Evolutionary conservation across 2,888 invertebrate species (phyloP).

Genomic region (Drosophila mercatorum): DNA sequence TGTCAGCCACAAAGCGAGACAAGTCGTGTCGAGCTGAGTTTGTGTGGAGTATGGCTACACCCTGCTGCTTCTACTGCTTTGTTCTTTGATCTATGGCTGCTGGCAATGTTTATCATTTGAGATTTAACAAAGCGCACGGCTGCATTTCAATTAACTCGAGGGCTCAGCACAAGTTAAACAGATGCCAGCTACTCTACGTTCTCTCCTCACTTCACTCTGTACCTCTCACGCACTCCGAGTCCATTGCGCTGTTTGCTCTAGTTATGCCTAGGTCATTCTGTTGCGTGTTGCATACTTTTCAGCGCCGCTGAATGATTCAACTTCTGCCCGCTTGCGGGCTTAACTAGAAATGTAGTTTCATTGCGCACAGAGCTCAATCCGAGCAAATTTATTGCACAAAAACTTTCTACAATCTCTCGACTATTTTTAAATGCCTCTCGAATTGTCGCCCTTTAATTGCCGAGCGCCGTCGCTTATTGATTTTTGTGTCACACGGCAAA

Average conservation of each 20-base stretch:
- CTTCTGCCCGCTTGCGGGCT: conserved; percentile 1
- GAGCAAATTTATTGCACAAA: conserved; percentile 15
- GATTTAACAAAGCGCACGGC: conserved; percentile 55
- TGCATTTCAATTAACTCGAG: conserved; percentile 70
- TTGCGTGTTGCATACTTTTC: conserved; percentile 17
- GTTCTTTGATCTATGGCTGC: conserved; percentile 37
- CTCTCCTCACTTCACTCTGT: neutral
- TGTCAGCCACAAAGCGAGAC: conserved; percentile 41
- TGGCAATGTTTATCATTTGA: conserved; percentile 48
- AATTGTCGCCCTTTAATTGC: conserved; percentile 51
- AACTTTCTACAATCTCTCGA: neutral
- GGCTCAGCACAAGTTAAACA: conserved; percentile 57
- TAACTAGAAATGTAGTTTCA: conserved; percentile 8
- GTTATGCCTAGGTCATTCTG: conserved; percentile 33
- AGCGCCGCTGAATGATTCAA: conserved; percentile 1
- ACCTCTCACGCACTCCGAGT: conserved; percentile 4
- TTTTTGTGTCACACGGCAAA: conserved; percentile 53
- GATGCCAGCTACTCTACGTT: conserved; percentile 8
- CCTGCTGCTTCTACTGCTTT: neutral
- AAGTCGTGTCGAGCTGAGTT: conserved; percentile 3
- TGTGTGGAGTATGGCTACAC: neutral
- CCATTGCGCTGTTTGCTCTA: conserved; percentile 15
- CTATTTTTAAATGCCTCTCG: conserved; percentile 22
- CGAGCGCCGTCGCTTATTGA: conserved; percentile 38
- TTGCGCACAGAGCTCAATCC: conserved; percentile 7